Evolutionary conservation across 2,797 vertebrate genomes (phyloP).

Genomic region (Lacerta viridis): DNA sequence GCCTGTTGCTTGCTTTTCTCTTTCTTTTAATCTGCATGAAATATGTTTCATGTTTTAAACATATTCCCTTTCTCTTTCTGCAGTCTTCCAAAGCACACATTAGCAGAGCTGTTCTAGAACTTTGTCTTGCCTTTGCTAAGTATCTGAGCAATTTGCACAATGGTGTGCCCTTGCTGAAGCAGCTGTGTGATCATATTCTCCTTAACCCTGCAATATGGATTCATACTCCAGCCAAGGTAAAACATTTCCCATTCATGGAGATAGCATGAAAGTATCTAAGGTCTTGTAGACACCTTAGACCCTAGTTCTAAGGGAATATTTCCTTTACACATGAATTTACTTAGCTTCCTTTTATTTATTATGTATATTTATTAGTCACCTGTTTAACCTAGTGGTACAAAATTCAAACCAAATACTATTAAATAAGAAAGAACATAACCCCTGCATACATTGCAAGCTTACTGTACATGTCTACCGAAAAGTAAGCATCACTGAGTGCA

Average conservation of each 20-base stretch:
- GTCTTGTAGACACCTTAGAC: neutral
- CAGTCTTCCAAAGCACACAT: constrained; percentile 97
- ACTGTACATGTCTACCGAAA: neutral
- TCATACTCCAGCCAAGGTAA: constrained; percentile 95
- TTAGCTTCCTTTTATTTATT: neutral
- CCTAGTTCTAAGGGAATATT: neutral
- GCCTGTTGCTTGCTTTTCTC: neutral
- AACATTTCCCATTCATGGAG: neutral
- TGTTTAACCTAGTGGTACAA: too few relatives aligned
- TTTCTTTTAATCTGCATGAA: neutral
- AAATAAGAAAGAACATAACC: too few relatives aligned
- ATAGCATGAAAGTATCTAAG: neutral
- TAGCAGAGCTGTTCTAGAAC: constrained; percentile 91
- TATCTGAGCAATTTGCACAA: constrained; percentile 95
- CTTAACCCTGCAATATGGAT: constrained; percentile 99
- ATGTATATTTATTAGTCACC: too few relatives aligned
- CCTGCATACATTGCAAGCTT: neutral
- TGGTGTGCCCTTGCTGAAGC: constrained; percentile 94
- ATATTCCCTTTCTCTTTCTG: constrained; percentile 52
- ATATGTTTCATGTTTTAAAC: neutral
- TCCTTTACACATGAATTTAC: neutral
- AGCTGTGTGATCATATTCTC: constrained; percentile 96
- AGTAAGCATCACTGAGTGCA: neutral
- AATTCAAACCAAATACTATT: too few relatives aligned
- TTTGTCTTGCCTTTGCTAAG: constrained; percentile 94